These are phyloP conservation scores for Acanthurus lineatus DNA, from an alignment of 2,797 vertebrate species.

Conservation along the genomic window DNA sequence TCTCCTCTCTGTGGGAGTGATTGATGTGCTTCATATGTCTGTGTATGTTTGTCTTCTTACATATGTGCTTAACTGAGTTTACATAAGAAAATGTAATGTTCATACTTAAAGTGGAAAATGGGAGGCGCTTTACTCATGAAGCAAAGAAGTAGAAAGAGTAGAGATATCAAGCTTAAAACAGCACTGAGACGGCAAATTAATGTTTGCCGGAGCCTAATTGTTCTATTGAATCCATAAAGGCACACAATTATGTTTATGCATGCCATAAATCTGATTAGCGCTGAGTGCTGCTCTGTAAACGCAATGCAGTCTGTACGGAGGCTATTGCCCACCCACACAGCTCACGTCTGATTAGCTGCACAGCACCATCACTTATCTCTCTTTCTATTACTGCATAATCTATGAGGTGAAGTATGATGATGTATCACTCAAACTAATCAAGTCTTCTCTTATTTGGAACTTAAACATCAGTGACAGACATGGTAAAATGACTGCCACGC, in stretches of 20 bases:
- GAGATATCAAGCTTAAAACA: not conserved
- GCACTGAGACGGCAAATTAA: constrained; percentile 48
- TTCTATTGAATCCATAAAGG: constrained; percentile 73
- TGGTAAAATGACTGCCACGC: constrained; percentile 10
- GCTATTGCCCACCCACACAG: constrained; percentile 64
- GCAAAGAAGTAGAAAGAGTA: not conserved
- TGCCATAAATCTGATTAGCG: constrained; percentile 79
- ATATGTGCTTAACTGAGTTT: not conserved
- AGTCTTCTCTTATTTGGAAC: constrained; percentile 33
- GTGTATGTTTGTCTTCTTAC: constrained; percentile 9
- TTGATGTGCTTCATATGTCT: not conserved
- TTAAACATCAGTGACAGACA: constrained; percentile 19
- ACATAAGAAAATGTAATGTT: constrained; percentile 4
- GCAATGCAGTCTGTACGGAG: constrained; percentile 45
- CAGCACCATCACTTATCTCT: constrained; percentile 54
- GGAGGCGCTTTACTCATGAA: not conserved
- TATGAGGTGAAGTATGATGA: constrained; percentile 47
- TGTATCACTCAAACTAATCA: constrained; percentile 38
- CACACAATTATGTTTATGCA: constrained; percentile 73
- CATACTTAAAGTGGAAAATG: not conserved
- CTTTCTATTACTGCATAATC: constrained; percentile 51
- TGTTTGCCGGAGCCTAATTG: constrained; percentile 72
- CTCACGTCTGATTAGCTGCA: constrained; percentile 63
- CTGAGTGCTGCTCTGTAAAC: constrained; percentile 42
- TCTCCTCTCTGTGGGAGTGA: constrained; percentile 14